Base-by-base conservation (phyloP, 2,113 vertebrate genomes). In the Campylomormyrus numenius region DNA sequence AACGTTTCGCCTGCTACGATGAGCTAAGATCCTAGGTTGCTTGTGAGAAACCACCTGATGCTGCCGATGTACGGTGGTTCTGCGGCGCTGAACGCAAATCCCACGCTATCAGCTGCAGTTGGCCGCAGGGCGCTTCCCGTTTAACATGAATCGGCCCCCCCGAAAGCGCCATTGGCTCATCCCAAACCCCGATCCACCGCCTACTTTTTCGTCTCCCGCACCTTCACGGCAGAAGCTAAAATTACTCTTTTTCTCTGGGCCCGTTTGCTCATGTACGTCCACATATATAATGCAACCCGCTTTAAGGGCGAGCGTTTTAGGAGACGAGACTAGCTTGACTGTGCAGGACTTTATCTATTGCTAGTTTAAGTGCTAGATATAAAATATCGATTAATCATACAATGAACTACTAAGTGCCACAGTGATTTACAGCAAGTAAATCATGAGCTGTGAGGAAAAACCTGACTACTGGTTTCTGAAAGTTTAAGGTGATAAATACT, bases 71-170 rank as follows among this genome's bases (percentile, higher is more conserved):
- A 42, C 39, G 13, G 88, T 91, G 93, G 91, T 90, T 91, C 52
- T 91, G 91, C 92, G 92, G 90, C 91, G 92, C 93, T 92, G 91
- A 93, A 93, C 85, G 93, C 94, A 90, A 92, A 90, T 92, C 62
- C 90, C 91, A 91, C 85, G 85, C 35, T 89, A 88, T 77, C 89
- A 83, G 86, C 62, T 87, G 92, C 93, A 94, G 93, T 93, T 94
- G 92, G 92, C 93, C 89, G 56, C 90, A 87, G 90, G 92, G 92
- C 91, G 85, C 90, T 91, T 86, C 89, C 45, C 90, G 48, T 70
- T 92, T 90, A 84, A 84, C 93, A 87, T 87, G 90, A 70, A 53
- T 92, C 93, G 92, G 24, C 93, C 95, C 92, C 90, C 92, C 45
- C 27, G 0, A 21, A 70, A 13, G 35, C 31, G 86, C 90, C 53